Base-by-base conservation (phyloP, 2,113 vertebrate species). In the Dasyurus viverrinus region DNA sequence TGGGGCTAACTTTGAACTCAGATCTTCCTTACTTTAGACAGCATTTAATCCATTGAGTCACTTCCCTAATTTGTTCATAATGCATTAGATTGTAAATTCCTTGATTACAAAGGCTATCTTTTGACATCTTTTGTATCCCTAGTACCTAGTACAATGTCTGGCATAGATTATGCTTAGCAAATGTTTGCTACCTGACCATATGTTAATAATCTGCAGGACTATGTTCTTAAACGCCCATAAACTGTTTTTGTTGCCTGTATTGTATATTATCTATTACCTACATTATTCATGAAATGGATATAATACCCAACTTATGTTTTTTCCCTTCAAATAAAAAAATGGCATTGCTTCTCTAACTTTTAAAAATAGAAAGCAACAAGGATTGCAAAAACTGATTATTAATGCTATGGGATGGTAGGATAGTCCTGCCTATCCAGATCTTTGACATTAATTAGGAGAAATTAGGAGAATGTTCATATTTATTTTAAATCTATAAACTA, bases 131-230 rank as follows among this genome's bases (percentile, higher is more conserved):
- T n/a, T 76, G 14, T 22, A 76, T 76, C n/a, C 68, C n/a, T 16
- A 42, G 36, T 6, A 22, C 36, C 42, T 76, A n/a, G n/a, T 10
- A 84, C 7, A 22, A 10, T 23, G n/a, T 2, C 19, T 42, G n/a
- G 1, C 2, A 22, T 42, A 42, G 22, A 84, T 22, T 22, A 42
- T 42, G 30, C 16, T 76, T 76, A 76, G n/a, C 4, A n/a, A 76
- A n/a, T 76, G 60, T 42, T 84, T 84, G 22, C 23, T 84, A n/a
- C 8, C 68, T 42, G 19, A 84, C 16, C 76, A 92, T 0, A 0
- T 60, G 55, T 89, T 93, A 90, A 96, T 96, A 90, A 94, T 94
- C 96, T 92, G 89, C 19, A 94, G 93, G 93, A 95, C 95, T 90
- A 91, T 96, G 54, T 47, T 10, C 93, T 90, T 36, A 94, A 94